These are phyloP conservation scores for Stratiomys singularior DNA, from an alignment of 2,888 invertebrate genomes.

Conservation along the genomic window DNA sequence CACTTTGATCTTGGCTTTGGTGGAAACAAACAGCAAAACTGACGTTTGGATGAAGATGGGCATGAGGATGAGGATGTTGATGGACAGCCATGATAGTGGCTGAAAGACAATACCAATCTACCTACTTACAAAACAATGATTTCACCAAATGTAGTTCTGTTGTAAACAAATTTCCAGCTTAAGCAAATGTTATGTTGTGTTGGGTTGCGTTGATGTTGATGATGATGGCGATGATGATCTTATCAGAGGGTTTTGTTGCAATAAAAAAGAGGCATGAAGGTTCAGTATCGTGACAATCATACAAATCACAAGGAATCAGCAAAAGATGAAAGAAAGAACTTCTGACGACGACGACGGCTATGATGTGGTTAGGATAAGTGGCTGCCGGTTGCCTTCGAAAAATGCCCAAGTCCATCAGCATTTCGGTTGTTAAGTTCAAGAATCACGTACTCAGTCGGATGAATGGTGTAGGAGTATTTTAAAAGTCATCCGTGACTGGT, in stretches of 20 bases:
- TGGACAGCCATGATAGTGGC: background rate
- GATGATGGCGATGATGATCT: background rate
- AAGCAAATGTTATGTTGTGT: background rate
- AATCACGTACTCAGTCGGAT: constrained; percentile 22
- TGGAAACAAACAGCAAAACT: background rate
- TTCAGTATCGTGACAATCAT: constrained; percentile 38
- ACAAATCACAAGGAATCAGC: constrained; percentile 17
- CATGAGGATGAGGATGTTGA: background rate
- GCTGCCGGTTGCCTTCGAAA: background rate
- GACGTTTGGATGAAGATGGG: background rate
- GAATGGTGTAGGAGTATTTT: constrained; percentile 15
- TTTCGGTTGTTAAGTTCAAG: constrained; percentile 16
- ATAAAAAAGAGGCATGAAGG: constrained; percentile 2
- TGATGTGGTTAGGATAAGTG: background rate
- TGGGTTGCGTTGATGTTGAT: background rate
- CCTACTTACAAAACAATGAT: constrained; percentile 31
- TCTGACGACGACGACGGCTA: constrained; percentile 5
- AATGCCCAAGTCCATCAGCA: constrained; percentile 18
- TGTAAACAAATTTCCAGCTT: constrained; percentile 30
- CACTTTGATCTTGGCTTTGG: constrained; percentile 10
- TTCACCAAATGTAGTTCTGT: constrained; percentile 7
- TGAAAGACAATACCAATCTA: background rate
- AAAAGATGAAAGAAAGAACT: constrained; percentile 39
- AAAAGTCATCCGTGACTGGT: background rate
- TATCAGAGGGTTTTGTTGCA: background rate